phyloP scores from a whole-genome alignment of 2,888 invertebrate species.

The Drosophila dives region DNA sequence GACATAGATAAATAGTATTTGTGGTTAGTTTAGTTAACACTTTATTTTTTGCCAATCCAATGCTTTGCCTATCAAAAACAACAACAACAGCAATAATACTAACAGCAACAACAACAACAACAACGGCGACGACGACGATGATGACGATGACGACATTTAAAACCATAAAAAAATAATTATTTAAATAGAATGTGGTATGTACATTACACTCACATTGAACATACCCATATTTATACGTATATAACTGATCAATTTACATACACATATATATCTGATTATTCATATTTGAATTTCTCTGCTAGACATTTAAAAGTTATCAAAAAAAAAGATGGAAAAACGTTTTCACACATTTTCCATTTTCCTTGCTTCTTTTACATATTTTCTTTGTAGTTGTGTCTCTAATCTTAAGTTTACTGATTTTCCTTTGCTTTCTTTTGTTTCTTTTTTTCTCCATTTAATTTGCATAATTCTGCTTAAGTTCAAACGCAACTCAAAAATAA shows the following conservation, averaged over 20 bases:
- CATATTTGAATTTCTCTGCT: slow-evolving; percentile 21
- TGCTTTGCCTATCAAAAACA: slow-evolving; percentile 15
- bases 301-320: slow-evolving; percentile 24
- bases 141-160: slow-evolving; percentile 31
- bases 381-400: slow-evolving; percentile 3
- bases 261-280: slow-evolving; percentile 10
- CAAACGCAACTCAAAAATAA: neutral
- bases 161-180: slow-evolving; percentile 14
- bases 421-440: slow-evolving; percentile 1
- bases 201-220: slow-evolving; percentile 29
- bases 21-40: slow-evolving; percentile 2
- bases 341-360: slow-evolving; percentile 11
- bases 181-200: neutral
- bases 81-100: slow-evolving; percentile 7
- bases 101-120: slow-evolving; percentile 21
- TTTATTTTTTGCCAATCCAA: slow-evolving; percentile 4
- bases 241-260: slow-evolving; percentile 8
- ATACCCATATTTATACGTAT: slow-evolving; percentile 18
- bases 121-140: slow-evolving; percentile 18
- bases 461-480: slow-evolving; percentile 9
- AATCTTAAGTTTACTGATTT: slow-evolving; percentile 2
- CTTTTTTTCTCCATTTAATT: neutral
- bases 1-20: slow-evolving; percentile 2
- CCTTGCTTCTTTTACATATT: neutral
- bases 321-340: neutral